Conservation (phyloP, 2,888 invertebrate genomes). For the Andricus quercusramuli region DNA sequence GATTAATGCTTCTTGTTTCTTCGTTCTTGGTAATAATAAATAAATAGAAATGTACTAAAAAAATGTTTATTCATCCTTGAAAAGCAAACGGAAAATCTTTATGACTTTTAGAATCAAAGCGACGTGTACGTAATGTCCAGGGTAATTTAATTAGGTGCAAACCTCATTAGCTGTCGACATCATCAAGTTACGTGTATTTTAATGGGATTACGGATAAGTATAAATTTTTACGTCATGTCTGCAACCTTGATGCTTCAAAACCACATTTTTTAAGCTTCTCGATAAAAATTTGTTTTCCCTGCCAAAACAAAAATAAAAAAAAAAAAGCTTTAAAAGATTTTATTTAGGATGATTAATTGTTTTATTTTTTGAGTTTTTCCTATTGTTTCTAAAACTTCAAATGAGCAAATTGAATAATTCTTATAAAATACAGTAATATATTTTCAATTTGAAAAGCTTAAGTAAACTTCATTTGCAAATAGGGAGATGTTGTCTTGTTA, state of each 20-base stretch:
- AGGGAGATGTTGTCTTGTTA: not conserved
- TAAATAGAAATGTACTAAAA: not conserved
- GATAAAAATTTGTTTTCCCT: not conserved
- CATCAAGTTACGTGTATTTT: slow-evolving; percentile 37
- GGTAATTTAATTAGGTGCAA: slow-evolving; percentile 57
- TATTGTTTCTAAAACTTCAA: not conserved
- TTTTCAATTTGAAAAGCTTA: not conserved
- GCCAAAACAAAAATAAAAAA: too few species aligned
- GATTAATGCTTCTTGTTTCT: not conserved
- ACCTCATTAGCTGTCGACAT: slow-evolving; percentile 49
- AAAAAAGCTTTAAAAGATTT: too few species aligned
- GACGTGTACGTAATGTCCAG: slow-evolving; percentile 54
- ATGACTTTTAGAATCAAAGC: slow-evolving; percentile 11
- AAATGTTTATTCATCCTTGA: not conserved
- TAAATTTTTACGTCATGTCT: not conserved
- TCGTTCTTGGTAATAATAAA: not conserved
- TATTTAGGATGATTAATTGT: not conserved
- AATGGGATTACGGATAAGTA: slow-evolving; percentile 17
- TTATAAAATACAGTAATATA: not conserved
- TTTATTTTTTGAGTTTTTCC: not conserved
- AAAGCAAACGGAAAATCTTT: not conserved
- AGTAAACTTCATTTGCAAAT: not conserved
- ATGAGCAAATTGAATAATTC: not conserved
- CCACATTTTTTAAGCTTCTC: not conserved
- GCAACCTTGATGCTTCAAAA: slow-evolving; percentile 23